Base-by-base conservation (phyloP, 2,113 vertebrate genomes). In the Pogonocichla stellata region DNA sequence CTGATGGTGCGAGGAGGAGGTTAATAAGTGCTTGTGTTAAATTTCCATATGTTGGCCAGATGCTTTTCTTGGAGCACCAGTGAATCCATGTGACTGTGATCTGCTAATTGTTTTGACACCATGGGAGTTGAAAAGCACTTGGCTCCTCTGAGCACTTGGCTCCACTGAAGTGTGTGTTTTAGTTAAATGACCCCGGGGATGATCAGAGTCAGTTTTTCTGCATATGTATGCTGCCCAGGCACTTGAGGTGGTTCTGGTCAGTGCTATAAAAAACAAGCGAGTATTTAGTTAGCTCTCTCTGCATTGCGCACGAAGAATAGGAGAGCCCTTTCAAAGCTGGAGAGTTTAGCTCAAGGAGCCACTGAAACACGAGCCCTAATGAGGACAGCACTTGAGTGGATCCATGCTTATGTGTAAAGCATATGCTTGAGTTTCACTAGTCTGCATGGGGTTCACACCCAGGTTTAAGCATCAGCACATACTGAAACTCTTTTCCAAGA, bases 21-120 rank as follows among this genome's bases (percentile, higher is more conserved):
- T 89, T 47, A 17, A 20, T 81, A 3, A 0, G 61, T 56, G 51
- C 69, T 81, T 6, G 8, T 70, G 36, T 65, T 92, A 16, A 33
- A 26, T 71, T 78, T 87, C 86, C 91, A 85, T 82, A 82, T 97
- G 93, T 13, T 51, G 80, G 78, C 93, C 95, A 97, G 94, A 96
- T 96, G 94, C 94, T 90, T 73, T 87, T 31, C 38, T 45, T 48
- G 93, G 85, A 94, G 74, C 74, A 36, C 48, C 53, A 40, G 74
- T 5, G 28, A 67, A 42, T 80, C 14, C 5, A 54, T 19, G 91
- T 58, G 67, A 87, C 91, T 91, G 80, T 84, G 93, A 88, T 94
- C 84, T 80, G 93, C 74, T 97, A 95, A 97, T 96, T 96, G 91
- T 92, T 97, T 97, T 96, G 95, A 95, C 91, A 92, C 81, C 70